Base-by-base conservation (phyloP, 2,888 invertebrate genomes). In the Mayetiola destructor region DNA sequence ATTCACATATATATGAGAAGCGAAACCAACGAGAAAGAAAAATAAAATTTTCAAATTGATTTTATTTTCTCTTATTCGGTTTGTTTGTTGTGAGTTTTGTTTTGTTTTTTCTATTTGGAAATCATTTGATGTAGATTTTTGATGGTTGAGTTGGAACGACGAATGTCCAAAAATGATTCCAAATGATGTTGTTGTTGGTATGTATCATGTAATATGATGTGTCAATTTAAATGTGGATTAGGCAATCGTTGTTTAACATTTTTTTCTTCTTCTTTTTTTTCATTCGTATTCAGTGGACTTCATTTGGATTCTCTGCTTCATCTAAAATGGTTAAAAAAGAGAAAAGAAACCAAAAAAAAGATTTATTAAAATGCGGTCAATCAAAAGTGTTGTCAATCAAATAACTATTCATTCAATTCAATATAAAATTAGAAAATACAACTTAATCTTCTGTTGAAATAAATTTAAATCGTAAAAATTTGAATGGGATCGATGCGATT, bases 361-460 rank as follows among this genome's bases (percentile, higher is more conserved):
- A 23, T 23, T n/a, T n/a, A n/a, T n/a, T 27, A 48, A 48, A 48
- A 48, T 27, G 48, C 48, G 48, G 48, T 48, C 48, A 48, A 48
- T 48, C 48, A 48, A 48, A 48, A 27, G 29, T 48, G 48, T n/a
- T n/a, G n/a, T 48, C 48, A 48, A 48, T 48, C 48, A 48, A 48
- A 27, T n/a, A n/a, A n/a, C n/a, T n/a, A n/a, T n/a, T n/a, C n/a
- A n/a, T n/a, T n/a, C 27, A 48, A 48, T 48, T n/a, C n/a, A 27
- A n/a, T n/a, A n/a, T 27, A 48, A 48, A 48, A 48, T 48, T 48
- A 48, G 48, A 48, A 48, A 48, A 48, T n/a, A n/a, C 27, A 48
- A 48, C 27, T 48, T 48, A 48, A 48, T 48, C 48, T 48, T 14
- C n/a, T 48, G n/a, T n/a, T n/a, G n/a, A n/a, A 48, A 48, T 40